phyloP scores from a whole-genome alignment of 1,140 invertebrate genomes.

The Phthorimaea operculella region DNA sequence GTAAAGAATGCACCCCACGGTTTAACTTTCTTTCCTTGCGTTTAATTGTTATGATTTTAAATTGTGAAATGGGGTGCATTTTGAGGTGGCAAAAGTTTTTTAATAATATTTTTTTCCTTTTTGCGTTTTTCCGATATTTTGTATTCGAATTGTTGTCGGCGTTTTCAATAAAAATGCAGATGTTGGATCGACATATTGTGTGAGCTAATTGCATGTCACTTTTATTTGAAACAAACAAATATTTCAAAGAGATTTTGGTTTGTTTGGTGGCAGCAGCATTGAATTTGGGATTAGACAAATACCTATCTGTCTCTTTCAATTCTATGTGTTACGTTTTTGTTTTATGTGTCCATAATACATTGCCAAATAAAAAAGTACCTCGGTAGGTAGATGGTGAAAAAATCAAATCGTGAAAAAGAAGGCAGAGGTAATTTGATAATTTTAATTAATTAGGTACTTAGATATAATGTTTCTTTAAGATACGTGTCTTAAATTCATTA shows the following conservation, averaged over 20 bases:
- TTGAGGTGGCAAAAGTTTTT: conserved; percentile 18
- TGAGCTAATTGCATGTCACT: conserved; percentile 27
- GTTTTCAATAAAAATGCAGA: conserved; percentile 33
- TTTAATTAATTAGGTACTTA: too few species aligned
- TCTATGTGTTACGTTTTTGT: too few species aligned
- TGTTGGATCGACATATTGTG: conserved; percentile 24
- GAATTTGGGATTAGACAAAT: too few species aligned
- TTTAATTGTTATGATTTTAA: conserved; percentile 64
- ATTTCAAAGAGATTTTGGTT: conserved; percentile 8
- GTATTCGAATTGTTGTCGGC: conserved; percentile 12
- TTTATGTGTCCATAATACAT: too few species aligned
- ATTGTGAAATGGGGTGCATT: conserved; percentile 52
- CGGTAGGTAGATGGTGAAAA: too few species aligned
- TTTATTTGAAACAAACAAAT: conserved; percentile 18
- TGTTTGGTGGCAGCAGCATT: too few species aligned
- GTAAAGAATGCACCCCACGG: conserved; percentile 47
- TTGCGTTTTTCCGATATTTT: conserved; percentile 15
- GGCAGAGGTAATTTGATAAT: too few species aligned
- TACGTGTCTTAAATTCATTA: too few species aligned
- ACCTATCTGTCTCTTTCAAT: too few species aligned
- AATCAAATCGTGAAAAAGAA: too few species aligned
- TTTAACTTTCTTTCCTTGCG: conserved; percentile 39
- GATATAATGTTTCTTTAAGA: too few species aligned
- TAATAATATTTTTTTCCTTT: conserved; percentile 6
- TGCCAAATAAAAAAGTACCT: too few species aligned